Percentiles rank a stretch among this genome's conserved stretches.
phyloP scores from a whole-genome alignment of 2,888 invertebrate genomes.

The Rhagophthalmus giganteus region DNA sequence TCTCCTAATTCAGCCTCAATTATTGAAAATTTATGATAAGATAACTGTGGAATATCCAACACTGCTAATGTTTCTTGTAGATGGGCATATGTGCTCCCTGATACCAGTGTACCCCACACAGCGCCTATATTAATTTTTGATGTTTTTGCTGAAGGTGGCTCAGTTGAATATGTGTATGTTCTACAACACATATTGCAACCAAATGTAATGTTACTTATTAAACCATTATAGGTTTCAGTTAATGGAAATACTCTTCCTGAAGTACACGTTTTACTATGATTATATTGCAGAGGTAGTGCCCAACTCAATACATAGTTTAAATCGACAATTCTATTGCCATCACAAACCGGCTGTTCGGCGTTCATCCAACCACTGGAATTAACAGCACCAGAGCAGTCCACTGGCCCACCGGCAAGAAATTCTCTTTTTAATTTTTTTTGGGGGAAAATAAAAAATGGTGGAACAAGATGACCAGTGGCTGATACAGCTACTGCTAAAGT shows the following conservation, averaged over 20 bases:
- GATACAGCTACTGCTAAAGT: too few relatives aligned
- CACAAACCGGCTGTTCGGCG: too few relatives aligned
- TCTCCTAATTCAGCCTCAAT: neutral
- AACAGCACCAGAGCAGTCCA: too few relatives aligned
- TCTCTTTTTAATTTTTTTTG: too few relatives aligned
- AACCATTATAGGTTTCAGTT: neutral
- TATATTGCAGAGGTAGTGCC: neutral
- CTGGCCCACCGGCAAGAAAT: too few relatives aligned
- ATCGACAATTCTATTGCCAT: neutral
- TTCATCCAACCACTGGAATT: too few relatives aligned
- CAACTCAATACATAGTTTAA: neutral
- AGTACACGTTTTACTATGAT: neutral
- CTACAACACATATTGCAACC: neutral
- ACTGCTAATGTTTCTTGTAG: neutral
- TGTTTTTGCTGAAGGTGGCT: neutral
- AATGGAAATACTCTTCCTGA: neutral
- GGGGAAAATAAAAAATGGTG: too few relatives aligned
- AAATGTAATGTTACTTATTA: constrained; percentile 1
- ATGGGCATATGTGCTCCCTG: neutral
- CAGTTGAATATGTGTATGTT: neutral
- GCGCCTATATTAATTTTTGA: neutral
- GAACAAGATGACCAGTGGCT: too few relatives aligned
- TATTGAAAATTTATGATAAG: neutral
- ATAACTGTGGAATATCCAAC: neutral
- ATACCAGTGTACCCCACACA: neutral